Evolutionary conservation across 2,888 invertebrate species (phyloP), one percentile per base, ranked within the genome.

Genomic region (Ernsta delagoae): DNA sequence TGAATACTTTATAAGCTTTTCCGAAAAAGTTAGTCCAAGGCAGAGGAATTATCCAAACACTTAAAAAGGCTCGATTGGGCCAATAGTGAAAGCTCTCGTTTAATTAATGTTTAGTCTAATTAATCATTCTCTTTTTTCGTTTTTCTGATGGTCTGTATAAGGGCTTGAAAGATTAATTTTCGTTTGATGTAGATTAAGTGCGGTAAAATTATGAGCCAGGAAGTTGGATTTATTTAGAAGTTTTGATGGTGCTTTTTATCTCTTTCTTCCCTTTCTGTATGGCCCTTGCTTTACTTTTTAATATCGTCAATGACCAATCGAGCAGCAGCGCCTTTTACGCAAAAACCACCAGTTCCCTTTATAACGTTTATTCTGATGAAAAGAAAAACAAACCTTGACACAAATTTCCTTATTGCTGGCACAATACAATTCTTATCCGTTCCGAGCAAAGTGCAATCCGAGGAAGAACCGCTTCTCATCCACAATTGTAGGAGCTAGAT

Each of bases 371-470:
- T 16, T 53, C 53, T 4, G 24, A 53, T 9, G 24, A 24, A 53
- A 53, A 24, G 9, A 53, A 53, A 53, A 53, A 53, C 53, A 53
- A 53, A n/a, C 53, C 24, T 24, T 53, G 24, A 53, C 24, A 9
- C 53, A 53, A 53, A 24, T 53, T 53, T 8, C 24, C 24, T 53
- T 53, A 53, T 53, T 53, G 53, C 53, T 9, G 0, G 24, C 4
- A 53, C 53, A 53, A 53, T 53, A 24, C 53, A 9, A 53, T 53
- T 24, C 53, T 24, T 24, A 53, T 53, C 24, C 53, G 24, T 24
- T 53, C 24, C 53, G 24, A 9, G 4, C 8, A 53, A 50, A 53
- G 53, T 53, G 53, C 24, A 53, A 24, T 53, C 53, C 9, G 53
- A 24, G 53, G 8, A 6, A 50, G 16, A 16, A 24, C 16, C 24